These are phyloP conservation scores for Macrobrachium nipponense DNA, from an alignment of 1,140 invertebrate species.

Conservation along the genomic window DNA sequence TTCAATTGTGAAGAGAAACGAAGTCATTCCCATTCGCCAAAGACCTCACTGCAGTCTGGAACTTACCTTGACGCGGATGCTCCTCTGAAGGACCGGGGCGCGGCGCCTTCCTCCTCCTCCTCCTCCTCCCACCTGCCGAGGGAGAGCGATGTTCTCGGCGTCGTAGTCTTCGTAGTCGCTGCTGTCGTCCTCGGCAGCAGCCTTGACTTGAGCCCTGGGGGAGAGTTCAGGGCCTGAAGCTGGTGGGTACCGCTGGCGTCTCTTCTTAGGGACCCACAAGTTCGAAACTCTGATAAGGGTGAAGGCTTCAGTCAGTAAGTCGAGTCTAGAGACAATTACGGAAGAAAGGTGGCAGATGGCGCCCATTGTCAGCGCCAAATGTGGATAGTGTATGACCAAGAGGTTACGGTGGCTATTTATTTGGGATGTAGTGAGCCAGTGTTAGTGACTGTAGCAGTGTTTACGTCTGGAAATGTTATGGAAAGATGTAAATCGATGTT, in stretches of 20 bases:
- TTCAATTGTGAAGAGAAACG: too few species aligned
- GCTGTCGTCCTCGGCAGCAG: neutral
- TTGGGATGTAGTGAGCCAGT: too few species aligned
- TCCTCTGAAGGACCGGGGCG: neutral
- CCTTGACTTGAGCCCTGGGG: conserved; percentile 6
- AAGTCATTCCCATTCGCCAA: neutral
- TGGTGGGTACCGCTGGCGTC: conserved; percentile 6
- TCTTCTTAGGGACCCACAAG: conserved; percentile 30
- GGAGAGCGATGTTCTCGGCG: neutral
- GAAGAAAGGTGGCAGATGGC: too few species aligned
- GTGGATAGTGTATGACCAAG: too few species aligned
- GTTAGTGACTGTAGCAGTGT: too few species aligned
- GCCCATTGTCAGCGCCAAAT: too few species aligned
- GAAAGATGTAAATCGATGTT: too few species aligned
- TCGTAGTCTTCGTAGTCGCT: neutral
- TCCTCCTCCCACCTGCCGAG: neutral
- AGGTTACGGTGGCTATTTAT: too few species aligned
- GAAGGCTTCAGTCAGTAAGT: too few species aligned
- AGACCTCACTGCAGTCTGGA: neutral
- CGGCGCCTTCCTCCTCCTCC: neutral
- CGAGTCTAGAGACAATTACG: too few species aligned
- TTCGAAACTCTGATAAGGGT: conserved; percentile 25
- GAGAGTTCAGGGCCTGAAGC: conserved; percentile 38
- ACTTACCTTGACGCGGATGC: conserved; percentile 14
- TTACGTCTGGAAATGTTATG: too few species aligned